Percentiles rank a stretch among this genome's conserved stretches.
Evolutionary conservation across 2,888 invertebrate genomes (phyloP).

Genomic region (Sussaba pulchella): DNA sequence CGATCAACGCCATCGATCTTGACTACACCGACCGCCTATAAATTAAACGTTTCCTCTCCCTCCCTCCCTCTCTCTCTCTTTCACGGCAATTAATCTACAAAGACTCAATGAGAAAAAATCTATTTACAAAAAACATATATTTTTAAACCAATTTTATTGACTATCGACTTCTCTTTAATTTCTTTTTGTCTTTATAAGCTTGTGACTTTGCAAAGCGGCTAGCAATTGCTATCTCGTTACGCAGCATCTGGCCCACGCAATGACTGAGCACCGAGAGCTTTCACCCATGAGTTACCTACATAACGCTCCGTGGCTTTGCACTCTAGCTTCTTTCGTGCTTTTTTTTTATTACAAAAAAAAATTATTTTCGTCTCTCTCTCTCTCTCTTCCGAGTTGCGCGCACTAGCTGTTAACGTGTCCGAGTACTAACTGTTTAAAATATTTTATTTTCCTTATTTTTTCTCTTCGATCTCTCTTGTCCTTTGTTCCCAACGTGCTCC

Average conservation of each 20-base stretch:
- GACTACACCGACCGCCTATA: neutral
- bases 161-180: conserved; percentile 21
- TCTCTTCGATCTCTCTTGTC: conserved; percentile 9
- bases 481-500: conserved; percentile 14
- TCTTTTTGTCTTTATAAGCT: conserved; percentile 24
- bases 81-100: no score
- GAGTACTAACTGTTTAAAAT: conserved; percentile 17
- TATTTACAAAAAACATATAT: no score
- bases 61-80: conserved; percentile 25
- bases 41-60: no score
- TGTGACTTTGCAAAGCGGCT: conserved; percentile 55
- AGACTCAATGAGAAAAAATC: no score
- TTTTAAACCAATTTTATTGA: no score
- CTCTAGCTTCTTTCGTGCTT: conserved; percentile 26
- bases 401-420: conserved; percentile 8
- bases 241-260: conserved; percentile 61
- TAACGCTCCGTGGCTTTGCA: conserved; percentile 18
- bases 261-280: conserved; percentile 62
- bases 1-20: conserved; percentile 10
- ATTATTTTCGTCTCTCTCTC: conserved; percentile 42
- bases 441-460: conserved; percentile 11
- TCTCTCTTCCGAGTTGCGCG: conserved; percentile 15
- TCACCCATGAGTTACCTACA: conserved; percentile 66
- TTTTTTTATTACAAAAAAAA: no score
- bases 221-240: conserved; percentile 69